Base-by-base conservation (phyloP, 2,113 vertebrate species). In the Oreochromis spilurus region DNA sequence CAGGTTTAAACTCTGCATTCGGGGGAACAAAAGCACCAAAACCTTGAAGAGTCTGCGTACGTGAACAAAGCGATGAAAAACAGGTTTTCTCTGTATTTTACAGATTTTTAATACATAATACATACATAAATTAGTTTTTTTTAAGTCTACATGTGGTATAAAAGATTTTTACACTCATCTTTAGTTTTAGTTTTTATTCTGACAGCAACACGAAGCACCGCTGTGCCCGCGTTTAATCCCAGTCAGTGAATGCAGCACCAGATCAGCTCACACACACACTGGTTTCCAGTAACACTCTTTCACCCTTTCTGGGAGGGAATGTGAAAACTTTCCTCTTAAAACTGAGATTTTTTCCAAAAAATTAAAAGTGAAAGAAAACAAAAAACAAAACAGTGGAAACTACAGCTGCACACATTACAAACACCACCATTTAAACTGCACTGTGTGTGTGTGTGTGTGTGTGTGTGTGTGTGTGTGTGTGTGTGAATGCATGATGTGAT, bases 11-110 rank as follows among this genome's bases (percentile, higher is more conserved):
- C 62, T 0, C 60, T 36, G 31, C 36, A 70, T 40, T 2, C 36
- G 21, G n/a, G 36, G 62, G 4, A 67, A 40, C 36, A 9, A 40
- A 38, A 67, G 34, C 19, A 67, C 2, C 10, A 5, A 67, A 31
- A 58, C 14, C 26, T 26, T 11, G n/a, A 40, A 40, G 65, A 43
- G 7, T 40, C 65, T 40, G n/a, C 4, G 7, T 40, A 70, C n/a
- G 4, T 0, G 7, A 70, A 24, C n/a, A 43, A 6, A 70, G 36
- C 5, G 19, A 67, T 13, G 60, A 67, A 0, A 38, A 67, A 0
- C 36, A 40, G 12, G 12, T 14, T 70, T 5, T 2, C 2, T 43
- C n/a, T 13, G 3, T 70, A 0, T 70, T 26, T 70, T 14, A 45
- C 5, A 13, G 11, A 2, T 45, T 45, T 11, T 12, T 5, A 12